phyloP scores from a whole-genome alignment of 1,140 invertebrate genomes.

The Rhopalosiphum maidis region DNA sequence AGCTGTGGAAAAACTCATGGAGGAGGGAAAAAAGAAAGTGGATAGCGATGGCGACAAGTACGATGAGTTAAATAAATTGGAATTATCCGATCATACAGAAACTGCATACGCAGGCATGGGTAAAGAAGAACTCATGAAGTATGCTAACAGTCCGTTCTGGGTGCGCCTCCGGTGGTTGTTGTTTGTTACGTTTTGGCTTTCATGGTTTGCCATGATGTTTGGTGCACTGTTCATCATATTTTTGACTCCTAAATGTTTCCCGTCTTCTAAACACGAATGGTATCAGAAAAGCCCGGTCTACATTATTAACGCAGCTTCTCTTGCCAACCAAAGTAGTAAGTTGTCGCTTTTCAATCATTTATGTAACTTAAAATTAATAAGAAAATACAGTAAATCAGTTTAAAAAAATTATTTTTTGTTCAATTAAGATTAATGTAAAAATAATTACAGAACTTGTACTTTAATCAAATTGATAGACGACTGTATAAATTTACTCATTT shows the following conservation, averaged over 20 bases:
- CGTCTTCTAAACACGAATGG: constrained; percentile 73
- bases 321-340: not conserved
- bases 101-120: constrained; percentile 77
- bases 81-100: constrained; percentile 65
- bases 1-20: constrained; percentile 48
- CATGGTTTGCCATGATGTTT: constrained; percentile 85
- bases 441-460: no score
- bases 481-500: no score
- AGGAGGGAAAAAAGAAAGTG: not conserved
- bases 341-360: not conserved
- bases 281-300: constrained; percentile 72
- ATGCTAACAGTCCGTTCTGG: constrained; percentile 92
- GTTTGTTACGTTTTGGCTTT: constrained; percentile 84
- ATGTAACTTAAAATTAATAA: not conserved
- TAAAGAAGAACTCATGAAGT: constrained; percentile 91
- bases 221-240: constrained; percentile 85
- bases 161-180: constrained; percentile 82
- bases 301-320: constrained; percentile 63
- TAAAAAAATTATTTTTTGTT: not conserved
- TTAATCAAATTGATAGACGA: no score
- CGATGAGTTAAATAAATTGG: constrained; percentile 39
- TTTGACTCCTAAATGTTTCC: constrained; percentile 80
- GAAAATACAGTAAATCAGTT: not conserved
- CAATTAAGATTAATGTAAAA: no score
- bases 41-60: not conserved